Conservation (phyloP, 2,113 vertebrate genomes). For the rabbit (Oryctolagus cuniculus) region mOryCun1.1 NC_091432.1:104219001-104219500, state of each 20-base stretch:
- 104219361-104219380: too few relatives aligned
- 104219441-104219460: too few relatives aligned
- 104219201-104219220: neutral
- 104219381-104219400: too few relatives aligned
- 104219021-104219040: neutral
- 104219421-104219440: too few relatives aligned
- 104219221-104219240: neutral
- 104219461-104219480: too few relatives aligned
- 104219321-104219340: too few relatives aligned
- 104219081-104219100: neutral
- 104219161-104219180: too few relatives aligned
- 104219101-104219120: neutral
- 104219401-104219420: too few relatives aligned
- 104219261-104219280: neutral
- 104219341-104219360: too few relatives aligned
- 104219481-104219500: too few relatives aligned
- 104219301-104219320: neutral
- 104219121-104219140: neutral
- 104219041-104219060: neutral
- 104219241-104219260: neutral
- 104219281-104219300: neutral
- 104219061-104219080: neutral
- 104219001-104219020: neutral
- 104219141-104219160: neutral
- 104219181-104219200: neutral